Evolutionary conservation across 2,888 invertebrate genomes (phyloP).

Genomic region (Athrips mouffetella): DNA sequence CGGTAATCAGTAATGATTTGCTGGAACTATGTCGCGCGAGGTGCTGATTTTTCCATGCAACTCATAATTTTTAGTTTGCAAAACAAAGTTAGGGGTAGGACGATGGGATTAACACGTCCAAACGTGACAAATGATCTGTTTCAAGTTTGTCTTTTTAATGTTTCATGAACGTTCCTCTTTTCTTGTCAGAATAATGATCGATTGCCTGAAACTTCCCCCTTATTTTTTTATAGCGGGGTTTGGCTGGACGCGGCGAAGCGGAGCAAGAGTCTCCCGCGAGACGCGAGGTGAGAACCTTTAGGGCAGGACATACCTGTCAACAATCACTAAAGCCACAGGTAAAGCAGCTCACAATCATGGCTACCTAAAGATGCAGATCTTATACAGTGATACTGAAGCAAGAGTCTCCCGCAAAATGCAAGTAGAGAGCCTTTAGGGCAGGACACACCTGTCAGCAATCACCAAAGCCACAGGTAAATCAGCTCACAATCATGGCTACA

Average conservation of each 20-base stretch:
- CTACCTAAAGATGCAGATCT: too few relatives aligned
- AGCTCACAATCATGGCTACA: too few relatives aligned
- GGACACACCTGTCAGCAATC: constrained; percentile 79
- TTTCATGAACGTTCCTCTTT: background rate
- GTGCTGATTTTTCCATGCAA: too few relatives aligned
- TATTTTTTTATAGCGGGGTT: constrained; percentile 67
- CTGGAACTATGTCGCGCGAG: too few relatives aligned
- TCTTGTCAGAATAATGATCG: background rate
- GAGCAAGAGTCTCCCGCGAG: constrained; percentile 87
- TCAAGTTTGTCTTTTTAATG: background rate
- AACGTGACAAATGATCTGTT: too few relatives aligned
- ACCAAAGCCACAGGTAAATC: constrained; percentile 69
- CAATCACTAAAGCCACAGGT: constrained; percentile 69
- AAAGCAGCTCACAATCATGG: too few relatives aligned
- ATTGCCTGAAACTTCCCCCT: background rate
- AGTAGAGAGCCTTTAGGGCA: constrained; percentile 92
- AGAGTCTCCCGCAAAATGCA: constrained; percentile 89
- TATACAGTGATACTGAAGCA: constrained; percentile 78
- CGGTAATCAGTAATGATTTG: too few relatives aligned
- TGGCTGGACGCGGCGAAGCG: constrained; percentile 93
- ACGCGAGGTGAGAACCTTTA: constrained; percentile 89
- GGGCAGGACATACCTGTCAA: constrained; percentile 84
- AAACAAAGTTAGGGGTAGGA: too few relatives aligned
- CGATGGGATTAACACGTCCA: too few relatives aligned
- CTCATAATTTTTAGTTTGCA: too few relatives aligned